phyloP scores from a whole-genome alignment of 2,113 vertebrate species.

The Suricata suricatta region DNA sequence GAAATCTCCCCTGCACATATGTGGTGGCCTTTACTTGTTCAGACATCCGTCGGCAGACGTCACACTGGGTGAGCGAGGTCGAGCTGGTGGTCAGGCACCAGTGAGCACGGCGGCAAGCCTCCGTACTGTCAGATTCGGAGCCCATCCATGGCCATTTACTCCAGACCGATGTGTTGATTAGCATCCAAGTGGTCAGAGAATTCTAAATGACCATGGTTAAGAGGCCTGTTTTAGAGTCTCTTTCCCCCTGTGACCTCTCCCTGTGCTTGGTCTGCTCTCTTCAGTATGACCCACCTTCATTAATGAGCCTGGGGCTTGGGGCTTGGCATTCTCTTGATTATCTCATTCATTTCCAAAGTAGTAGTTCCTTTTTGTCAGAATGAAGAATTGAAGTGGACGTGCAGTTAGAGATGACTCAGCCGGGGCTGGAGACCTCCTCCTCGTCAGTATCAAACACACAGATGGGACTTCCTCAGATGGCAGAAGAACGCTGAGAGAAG shows the following conservation, averaged over 20 bases:
- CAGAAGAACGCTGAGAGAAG: neutral
- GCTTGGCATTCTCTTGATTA: neutral
- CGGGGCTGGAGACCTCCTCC: neutral
- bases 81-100: neutral
- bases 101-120: accelerated
- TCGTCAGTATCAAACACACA: neutral
- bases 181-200: neutral
- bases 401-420: neutral
- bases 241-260: neutral
- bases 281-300: neutral
- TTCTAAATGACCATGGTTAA: neutral
- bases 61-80: neutral
- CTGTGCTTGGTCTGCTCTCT: neutral
- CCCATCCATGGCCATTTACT: neutral
- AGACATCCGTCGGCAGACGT: neutral
- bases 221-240: neutral
- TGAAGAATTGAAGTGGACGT: neutral
- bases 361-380: neutral
- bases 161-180: neutral
- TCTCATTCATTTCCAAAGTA: neutral
- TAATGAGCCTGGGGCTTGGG: neutral
- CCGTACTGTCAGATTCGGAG: neutral
- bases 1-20: neutral
- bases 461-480: neutral
- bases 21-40: neutral